Base-by-base conservation (phyloP, 2,113 vertebrate species). In the Gadus chalcogrammus region DNA sequence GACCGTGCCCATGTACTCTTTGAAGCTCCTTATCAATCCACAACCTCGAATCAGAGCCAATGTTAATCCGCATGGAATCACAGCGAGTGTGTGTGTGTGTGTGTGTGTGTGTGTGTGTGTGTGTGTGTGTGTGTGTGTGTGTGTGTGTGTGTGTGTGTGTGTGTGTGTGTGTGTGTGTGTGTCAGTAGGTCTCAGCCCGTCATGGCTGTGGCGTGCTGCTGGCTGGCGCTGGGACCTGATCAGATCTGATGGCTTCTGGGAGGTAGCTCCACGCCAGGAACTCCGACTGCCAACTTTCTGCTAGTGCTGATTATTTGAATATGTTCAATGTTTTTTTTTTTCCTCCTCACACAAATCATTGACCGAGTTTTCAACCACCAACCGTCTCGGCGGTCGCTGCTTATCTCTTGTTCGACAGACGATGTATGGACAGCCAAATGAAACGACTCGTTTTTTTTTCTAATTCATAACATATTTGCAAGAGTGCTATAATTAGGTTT, bases 1-100 rank as follows among this genome's bases (percentile, higher is more conserved):
- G 31, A 4, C 31, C 31, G 31, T 35, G 31, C 31, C 31, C 31
- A 35, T 5, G 61, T 76, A 69, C 69, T 69, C 74, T 75, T 67
- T 70, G 69, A 84, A 79, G 62, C 69, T n/a, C 35, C 79, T 84
- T 86, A 84, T 84, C 82, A 20, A 70, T 24, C 18, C 52, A n/a
- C 71, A 69, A 74, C 72, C 80, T 77, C 27, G 65, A 73, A 73
- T 60, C 70, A 73, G 72, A 67, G 81, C 61, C 61, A 53, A 61
- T 60, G 48, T 62, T 86, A 84, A 90, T 77, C 87, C 67, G 84
- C 82, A 80, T 85, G 83, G 85, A 87, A 90, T 89, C 79, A 74
- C 9, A 28, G 27, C 15, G 22, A 15, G 60, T 9, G 53, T 13
- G 53, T 13, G 53, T 7, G 31, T 35, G 31, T 8, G 60, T 9